These are phyloP conservation scores for Ptilodon capucinus DNA, from an alignment of 2,888 invertebrate species.

Conservation along the genomic window DNA sequence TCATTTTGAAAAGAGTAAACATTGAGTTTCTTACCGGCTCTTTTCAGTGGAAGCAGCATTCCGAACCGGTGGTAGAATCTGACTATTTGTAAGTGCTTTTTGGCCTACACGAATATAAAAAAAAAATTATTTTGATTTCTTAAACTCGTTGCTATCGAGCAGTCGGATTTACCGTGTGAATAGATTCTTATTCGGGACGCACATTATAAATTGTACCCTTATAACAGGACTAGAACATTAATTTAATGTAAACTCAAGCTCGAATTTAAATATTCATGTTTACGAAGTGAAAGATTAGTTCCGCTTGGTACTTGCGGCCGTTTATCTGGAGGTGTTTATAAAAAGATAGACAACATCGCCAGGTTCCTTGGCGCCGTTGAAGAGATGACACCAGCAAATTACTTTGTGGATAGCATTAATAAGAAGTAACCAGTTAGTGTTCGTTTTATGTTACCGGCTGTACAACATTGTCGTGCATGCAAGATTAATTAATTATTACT, in stretches of 20 bases:
- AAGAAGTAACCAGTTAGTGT: constrained; percentile 7
- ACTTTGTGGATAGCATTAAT: constrained; percentile 20
- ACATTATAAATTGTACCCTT: constrained; percentile 48
- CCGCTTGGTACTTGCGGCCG: constrained; percentile 39
- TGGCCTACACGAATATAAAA: no score
- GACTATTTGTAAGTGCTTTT: no score
- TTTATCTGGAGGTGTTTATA: constrained; percentile 45
- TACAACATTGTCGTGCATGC: neutral
- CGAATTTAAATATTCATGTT: constrained; percentile 61
- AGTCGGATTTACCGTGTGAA: no score
- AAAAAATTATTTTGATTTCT: no score
- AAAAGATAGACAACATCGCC: constrained; percentile 39
- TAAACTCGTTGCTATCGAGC: no score
- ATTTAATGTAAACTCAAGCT: constrained; percentile 49
- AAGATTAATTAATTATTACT: neutral
- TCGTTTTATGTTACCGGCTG: neutral
- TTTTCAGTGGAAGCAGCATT: no score
- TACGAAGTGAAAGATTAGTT: constrained; percentile 48
- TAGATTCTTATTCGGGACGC: no score
- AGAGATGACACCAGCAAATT: constrained; percentile 33
- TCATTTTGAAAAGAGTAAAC: no score
- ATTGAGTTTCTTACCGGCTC: no score
- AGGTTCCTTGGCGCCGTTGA: constrained; percentile 42
- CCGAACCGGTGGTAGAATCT: no score
- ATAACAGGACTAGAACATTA: constrained; percentile 48